These are phyloP conservation scores for Agelas oroides DNA, from an alignment of 37 sponge, comb jelly and placozoan genomes.

Conservation along the genomic window DNA sequence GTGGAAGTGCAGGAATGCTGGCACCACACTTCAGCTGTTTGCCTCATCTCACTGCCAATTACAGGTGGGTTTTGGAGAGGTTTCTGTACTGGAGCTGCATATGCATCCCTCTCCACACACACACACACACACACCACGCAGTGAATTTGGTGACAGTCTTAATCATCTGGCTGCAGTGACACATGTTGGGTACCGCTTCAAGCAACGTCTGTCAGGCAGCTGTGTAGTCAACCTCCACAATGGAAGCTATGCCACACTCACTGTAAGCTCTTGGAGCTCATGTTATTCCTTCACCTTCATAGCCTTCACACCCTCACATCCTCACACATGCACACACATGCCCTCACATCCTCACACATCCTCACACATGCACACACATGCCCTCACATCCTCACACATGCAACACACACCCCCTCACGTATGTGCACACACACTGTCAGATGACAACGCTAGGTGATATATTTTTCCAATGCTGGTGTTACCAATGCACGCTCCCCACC, in stretches of 20 bases:
- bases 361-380: no score
- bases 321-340: no score
- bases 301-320: no score
- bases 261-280: no score
- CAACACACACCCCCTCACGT: no score
- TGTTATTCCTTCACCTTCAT: no score
- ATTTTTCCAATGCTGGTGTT: constrained; percentile 48
- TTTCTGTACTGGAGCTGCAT: background rate
- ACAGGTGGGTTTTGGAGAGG: background rate
- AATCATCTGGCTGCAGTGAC: background rate
- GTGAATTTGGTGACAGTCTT: background rate
- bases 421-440: constrained; percentile 2
- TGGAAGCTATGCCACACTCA: no score
- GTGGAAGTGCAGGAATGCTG: no score
- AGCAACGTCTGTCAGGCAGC: background rate
- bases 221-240: background rate
- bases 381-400: no score
- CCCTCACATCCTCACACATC: no score
- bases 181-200: background rate
- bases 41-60: background rate
- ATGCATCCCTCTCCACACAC: no score
- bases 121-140: no score
- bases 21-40: background rate
- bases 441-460: constrained; percentile 33
- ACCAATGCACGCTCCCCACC: background rate